Base-by-base conservation (phyloP, 2,113 vertebrate genomes). In the Sylvilagus bachmani region DNA sequence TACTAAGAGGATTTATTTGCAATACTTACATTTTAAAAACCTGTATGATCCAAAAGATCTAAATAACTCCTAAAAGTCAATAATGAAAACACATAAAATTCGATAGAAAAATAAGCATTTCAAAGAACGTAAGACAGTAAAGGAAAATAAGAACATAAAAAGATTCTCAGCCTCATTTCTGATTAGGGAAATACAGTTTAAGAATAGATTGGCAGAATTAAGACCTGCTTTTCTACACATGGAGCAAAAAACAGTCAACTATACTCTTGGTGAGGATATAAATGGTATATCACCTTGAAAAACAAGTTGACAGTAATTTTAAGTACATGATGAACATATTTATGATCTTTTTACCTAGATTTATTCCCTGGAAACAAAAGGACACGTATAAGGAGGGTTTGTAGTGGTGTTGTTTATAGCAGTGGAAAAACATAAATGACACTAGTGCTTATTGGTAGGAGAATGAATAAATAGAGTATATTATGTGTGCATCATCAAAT, bases 81-180 rank as follows among this genome's bases (percentile, higher is more conserved):
- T 87, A 95, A 83, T 83, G 64, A 70, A 90, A 86, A 82, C 25
- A 49, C 33, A 82, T 90, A 87, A 95, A 96, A 78, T 55, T 16
- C 55, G 90, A 49, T 38, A 78, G 90, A 93, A 83, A 90, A 83
- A 61, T 61, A 78, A 90, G 61, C 38, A 78, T 87, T 73, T 90
- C 36, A 31, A 25, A 87, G 70, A 93, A 51, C 49, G 67, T 96
- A 83, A 93, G 90, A 69, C 12, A 77, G 21, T 31, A 36, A 88
- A 79, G 25, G 38, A 85, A 86, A 93, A 79, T 84, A 87, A 87
- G 95, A 86, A 25, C 58, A 21, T 79, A 33, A 79, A 83, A 75
- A 16, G 19, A 38, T 66, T 71, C 53, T 73, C 71, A 87, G 33
- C 36, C 31, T 93, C 49, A 87, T 90, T 79, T 83, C 44, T 71